Evolutionary conservation across 2,888 invertebrate species (phyloP).

Genomic region (Isotomurus palustris): DNA sequence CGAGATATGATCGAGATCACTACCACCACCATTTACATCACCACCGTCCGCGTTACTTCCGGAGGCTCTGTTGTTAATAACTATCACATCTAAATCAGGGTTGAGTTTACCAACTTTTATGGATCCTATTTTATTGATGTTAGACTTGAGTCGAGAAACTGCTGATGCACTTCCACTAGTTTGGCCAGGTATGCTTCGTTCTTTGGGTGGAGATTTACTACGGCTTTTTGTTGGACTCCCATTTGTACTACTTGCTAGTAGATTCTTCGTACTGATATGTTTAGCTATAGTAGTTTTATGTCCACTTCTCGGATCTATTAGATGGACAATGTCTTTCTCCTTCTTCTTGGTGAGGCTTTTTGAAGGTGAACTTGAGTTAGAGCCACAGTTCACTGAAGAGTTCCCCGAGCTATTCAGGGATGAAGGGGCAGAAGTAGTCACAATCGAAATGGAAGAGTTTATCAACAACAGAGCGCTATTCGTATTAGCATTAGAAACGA

Average conservation of each 20-base stretch:
- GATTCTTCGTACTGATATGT: constrained; percentile 41
- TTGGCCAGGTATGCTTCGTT: constrained; percentile 4
- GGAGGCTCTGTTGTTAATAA: constrained; percentile 34
- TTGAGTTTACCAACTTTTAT: constrained; percentile 41
- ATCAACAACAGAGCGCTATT: constrained; percentile 21
- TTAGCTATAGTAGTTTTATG: constrained; percentile 43
- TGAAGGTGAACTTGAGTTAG: background rate
- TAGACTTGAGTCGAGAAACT: constrained; percentile 30
- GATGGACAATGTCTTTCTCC: constrained; percentile 43
- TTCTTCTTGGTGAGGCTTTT: no score
- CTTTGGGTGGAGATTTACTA: background rate
- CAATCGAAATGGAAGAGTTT: constrained; percentile 24
- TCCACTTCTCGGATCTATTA: constrained; percentile 41
- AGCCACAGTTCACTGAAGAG: constrained; percentile 4
- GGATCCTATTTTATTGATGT: constrained; percentile 26
- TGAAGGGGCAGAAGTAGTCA: constrained; percentile 22
- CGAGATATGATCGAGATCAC: constrained; percentile 3
- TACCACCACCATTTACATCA: background rate
- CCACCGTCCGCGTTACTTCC: background rate
- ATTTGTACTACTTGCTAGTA: constrained; percentile 1
- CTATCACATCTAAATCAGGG: constrained; percentile 45
- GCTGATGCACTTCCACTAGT: constrained; percentile 6
- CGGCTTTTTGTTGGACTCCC: background rate
- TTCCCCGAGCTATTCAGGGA: constrained; percentile 7
- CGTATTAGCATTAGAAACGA: constrained; percentile 19